Evolutionary conservation across 2,797 vertebrate species (phyloP).

Genomic region (Sebastes iracundus): DNA sequence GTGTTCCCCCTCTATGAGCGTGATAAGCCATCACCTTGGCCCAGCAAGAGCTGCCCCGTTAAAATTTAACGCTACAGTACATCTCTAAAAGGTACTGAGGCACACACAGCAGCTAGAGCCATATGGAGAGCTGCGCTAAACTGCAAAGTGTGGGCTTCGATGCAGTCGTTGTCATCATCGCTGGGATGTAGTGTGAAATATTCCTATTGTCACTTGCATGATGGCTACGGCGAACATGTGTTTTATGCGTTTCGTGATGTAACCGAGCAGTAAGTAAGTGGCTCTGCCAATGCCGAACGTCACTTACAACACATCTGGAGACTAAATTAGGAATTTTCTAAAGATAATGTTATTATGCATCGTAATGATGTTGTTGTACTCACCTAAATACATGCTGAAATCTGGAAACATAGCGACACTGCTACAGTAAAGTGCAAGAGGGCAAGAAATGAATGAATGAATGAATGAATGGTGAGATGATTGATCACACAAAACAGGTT

Average conservation of each 20-base stretch:
- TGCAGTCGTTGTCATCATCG: conserved; percentile 12
- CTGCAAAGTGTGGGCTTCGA: conserved; percentile 19
- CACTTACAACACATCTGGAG: neutral
- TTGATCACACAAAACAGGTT: neutral
- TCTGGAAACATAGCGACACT: neutral
- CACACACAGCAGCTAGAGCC: conserved; percentile 27
- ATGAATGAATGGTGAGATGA: neutral
- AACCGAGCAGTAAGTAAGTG: neutral
- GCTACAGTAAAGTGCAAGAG: neutral
- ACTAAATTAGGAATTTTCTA: neutral
- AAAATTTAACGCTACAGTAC: conserved; percentile 66
- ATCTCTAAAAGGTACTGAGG: conserved; percentile 55
- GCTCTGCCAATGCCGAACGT: neutral
- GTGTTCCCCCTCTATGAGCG: conserved; percentile 60
- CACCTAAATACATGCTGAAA: neutral
- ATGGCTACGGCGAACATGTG: conserved; percentile 27
- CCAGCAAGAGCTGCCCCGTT: conserved; percentile 52
- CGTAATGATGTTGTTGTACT: neutral
- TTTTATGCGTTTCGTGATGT: conserved; percentile 31
- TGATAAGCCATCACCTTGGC: conserved; percentile 75
- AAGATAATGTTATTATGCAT: neutral
- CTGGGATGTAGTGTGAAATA: conserved; percentile 46
- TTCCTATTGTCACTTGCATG: conserved; percentile 45
- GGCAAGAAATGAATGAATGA: neutral
- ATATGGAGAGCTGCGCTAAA: conserved; percentile 45